A percentile compares a stretch with the other conserved stretches of the same genome.
These are phyloP conservation scores for Lasioglossum morio DNA, from an alignment of 2,888 invertebrate genomes.

Conservation along the genomic window DNA sequence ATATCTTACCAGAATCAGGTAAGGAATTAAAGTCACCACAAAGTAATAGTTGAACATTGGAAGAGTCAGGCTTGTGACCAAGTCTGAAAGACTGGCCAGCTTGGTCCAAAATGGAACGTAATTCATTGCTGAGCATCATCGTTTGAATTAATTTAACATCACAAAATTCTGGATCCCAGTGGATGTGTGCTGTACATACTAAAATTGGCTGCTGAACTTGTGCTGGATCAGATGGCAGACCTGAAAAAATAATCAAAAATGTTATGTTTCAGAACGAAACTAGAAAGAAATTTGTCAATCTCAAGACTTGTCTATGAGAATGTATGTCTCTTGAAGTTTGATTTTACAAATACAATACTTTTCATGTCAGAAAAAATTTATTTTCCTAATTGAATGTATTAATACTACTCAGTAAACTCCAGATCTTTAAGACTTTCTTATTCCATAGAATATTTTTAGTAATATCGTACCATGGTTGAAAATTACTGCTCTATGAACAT, in stretches of 20 bases:
- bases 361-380: no score
- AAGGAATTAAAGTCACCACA: slow-evolving; percentile 99
- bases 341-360: no score
- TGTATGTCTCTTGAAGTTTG: no score
- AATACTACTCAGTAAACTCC: not conserved
- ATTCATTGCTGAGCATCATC: slow-evolving; percentile 98
- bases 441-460: not conserved
- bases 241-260: slow-evolving; percentile 80
- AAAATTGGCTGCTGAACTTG: slow-evolving; percentile 94
- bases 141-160: slow-evolving; percentile 99
- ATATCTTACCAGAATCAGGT: slow-evolving; percentile 93
- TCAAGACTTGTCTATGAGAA: not conserved
- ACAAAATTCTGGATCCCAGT: slow-evolving; percentile 99
- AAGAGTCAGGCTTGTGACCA: slow-evolving; percentile 90
- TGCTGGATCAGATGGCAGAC: slow-evolving; percentile 90
- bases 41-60: slow-evolving; percentile 95
- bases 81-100: slow-evolving; percentile 92
- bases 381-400: not conserved
- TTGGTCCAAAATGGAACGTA: slow-evolving; percentile 94
- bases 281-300: not conserved
- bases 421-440: not conserved
- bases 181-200: slow-evolving; percentile 99
- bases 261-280: not conserved
- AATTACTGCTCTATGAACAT: not conserved
- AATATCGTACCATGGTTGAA: not conserved